Evolutionary conservation across 2,113 vertebrate genomes (phyloP).

Genomic region (Pleuronectes platessa): DNA sequence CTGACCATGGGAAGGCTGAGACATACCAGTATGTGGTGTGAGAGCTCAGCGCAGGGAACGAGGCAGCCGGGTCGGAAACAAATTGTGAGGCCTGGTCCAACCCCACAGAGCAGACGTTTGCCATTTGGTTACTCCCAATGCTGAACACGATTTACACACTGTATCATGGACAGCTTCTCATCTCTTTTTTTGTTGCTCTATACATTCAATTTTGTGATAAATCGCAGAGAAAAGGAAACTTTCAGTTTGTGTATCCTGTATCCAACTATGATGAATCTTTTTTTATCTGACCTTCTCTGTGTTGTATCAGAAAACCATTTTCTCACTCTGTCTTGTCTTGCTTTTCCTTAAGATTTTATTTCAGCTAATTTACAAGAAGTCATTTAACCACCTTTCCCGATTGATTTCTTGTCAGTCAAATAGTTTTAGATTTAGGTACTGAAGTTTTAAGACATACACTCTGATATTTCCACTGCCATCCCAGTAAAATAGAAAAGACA

Average conservation of each 20-base stretch:
- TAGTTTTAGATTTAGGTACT: too few species aligned
- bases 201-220: conserved; percentile 39
- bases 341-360: conserved; percentile 8
- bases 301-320: not conserved
- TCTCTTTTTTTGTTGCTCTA: conserved; percentile 53
- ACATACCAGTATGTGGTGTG: conserved; percentile 99
- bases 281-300: conserved; percentile 17
- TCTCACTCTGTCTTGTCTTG: not conserved
- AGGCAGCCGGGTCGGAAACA: conserved; percentile 37
- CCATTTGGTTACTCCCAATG: not conserved
- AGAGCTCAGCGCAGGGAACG: conserved; percentile 81
- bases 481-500: too few species aligned
- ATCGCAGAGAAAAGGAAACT: conserved; percentile 75
- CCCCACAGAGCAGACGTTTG: conserved; percentile 29
- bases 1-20: conserved; percentile 98
- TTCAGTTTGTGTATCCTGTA: conserved; percentile 53
- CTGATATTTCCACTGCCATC: too few species aligned
- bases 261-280: conserved; percentile 54
- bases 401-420: too few species aligned
- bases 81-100: conserved; percentile 37
- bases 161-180: conserved; percentile 45
- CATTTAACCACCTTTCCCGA: not conserved
- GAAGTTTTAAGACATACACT: too few species aligned
- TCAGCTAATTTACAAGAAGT: conserved; percentile 15
- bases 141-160: conserved; percentile 5